phyloP scores from a whole-genome alignment of 1,140 invertebrate genomes.

The Orius insidiosus region DNA sequence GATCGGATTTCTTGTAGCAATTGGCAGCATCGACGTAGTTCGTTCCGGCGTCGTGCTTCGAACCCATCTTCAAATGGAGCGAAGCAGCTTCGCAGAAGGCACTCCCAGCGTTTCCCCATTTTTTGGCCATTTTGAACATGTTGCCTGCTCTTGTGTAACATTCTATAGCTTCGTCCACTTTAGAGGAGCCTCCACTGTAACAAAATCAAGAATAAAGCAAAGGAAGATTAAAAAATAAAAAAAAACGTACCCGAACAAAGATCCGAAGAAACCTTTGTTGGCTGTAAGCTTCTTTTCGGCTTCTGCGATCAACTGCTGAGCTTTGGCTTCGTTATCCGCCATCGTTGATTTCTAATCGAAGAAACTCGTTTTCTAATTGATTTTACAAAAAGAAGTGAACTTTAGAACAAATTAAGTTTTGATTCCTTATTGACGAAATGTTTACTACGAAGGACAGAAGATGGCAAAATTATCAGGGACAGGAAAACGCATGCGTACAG shows the following conservation, averaged over 20 bases:
- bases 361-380: conserved; percentile 4
- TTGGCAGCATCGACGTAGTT: conserved; percentile 92
- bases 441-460: conserved; percentile 18
- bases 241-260: conserved; percentile 65
- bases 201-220: not conserved
- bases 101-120: conserved; percentile 87
- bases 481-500: conserved; percentile 13
- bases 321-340: conserved; percentile 88
- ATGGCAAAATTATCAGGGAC: conserved; percentile 18
- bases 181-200: conserved; percentile 53
- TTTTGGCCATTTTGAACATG: conserved; percentile 97
- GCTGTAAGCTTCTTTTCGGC: conserved; percentile 79
- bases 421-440: conserved; percentile 21
- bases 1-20: conserved; percentile 91
- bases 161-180: conserved; percentile 90
- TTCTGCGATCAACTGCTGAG: conserved; percentile 73
- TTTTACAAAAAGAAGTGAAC: not conserved
- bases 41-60: conserved; percentile 83
- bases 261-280: conserved; percentile 76
- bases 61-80: conserved; percentile 68
- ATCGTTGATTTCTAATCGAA: conserved; percentile 32
- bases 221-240: conserved; percentile 11
- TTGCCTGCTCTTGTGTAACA: conserved; percentile 90
- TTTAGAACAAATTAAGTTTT: not conserved
- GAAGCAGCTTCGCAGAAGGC: conserved; percentile 84